These are phyloP conservation scores for Aldrovandia affinis DNA, from an alignment of 2,797 vertebrate genomes.

Conservation along the genomic window DNA sequence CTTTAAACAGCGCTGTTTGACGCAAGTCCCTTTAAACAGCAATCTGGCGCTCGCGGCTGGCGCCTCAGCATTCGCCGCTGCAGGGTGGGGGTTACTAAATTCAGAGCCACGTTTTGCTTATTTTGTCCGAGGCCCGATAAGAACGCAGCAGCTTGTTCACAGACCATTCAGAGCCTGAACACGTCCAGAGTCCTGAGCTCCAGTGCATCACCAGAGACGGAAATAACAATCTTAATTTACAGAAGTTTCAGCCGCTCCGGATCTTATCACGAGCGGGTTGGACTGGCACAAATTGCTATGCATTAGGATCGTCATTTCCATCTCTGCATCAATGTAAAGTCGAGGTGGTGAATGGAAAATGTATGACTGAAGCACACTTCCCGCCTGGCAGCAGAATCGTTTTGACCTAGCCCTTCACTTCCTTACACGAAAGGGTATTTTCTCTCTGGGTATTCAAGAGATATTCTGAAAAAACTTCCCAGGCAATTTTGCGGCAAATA, in stretches of 20 bases:
- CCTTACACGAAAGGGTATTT: background rate
- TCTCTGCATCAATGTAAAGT: background rate
- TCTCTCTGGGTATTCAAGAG: too few species aligned
- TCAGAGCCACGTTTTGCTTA: background rate
- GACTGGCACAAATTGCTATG: too few species aligned
- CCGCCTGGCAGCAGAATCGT: background rate
- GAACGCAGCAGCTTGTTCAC: background rate
- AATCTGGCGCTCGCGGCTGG: constrained; percentile 38
- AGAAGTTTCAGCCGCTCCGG: background rate
- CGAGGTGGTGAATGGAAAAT: too few species aligned
- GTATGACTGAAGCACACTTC: background rate
- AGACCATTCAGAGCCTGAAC: background rate
- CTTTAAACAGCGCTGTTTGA: constrained; percentile 43
- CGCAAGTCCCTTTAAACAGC: constrained; percentile 32
- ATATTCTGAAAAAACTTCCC: too few species aligned
- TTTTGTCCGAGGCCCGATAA: background rate
- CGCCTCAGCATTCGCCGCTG: constrained; percentile 50
- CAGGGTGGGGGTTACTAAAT: background rate
- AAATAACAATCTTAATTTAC: background rate
- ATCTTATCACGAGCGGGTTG: background rate
- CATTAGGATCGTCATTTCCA: background rate
- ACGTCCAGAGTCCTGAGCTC: background rate
- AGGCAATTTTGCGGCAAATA: too few species aligned
- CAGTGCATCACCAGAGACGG: background rate
- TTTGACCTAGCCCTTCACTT: background rate